Evolutionary conservation across 2,888 invertebrate genomes (phyloP).

Genomic region (Dusona sp.): DNA sequence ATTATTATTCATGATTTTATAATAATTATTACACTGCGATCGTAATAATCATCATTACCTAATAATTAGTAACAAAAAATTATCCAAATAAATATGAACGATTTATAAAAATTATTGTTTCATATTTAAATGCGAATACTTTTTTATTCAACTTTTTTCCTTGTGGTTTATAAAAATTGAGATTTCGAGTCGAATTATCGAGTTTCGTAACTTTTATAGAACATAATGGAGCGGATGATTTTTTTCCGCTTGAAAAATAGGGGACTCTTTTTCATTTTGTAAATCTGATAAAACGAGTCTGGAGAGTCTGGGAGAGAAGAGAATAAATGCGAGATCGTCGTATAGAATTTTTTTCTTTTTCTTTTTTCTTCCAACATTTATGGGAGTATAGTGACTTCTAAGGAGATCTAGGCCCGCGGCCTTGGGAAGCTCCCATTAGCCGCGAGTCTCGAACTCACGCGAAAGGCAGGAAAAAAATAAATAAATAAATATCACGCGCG

Average conservation of each 20-base stretch:
- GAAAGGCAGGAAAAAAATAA: slow-evolving; percentile 53
- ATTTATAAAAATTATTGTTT: too few relatives aligned
- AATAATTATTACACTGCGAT: background rate
- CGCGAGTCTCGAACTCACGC: slow-evolving; percentile 51
- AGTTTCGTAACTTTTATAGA: background rate
- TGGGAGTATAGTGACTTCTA: slow-evolving; percentile 69
- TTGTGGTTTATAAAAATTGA: too few relatives aligned
- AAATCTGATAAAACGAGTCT: background rate
- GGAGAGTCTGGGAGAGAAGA: slow-evolving; percentile 4
- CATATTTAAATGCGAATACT: too few relatives aligned
- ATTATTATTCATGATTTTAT: background rate
- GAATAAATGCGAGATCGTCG: slow-evolving; percentile 59
- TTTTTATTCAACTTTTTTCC: too few relatives aligned
- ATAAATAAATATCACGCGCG: slow-evolving; percentile 23
- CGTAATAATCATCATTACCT: background rate
- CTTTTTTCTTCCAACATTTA: slow-evolving; percentile 61
- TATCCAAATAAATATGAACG: background rate
- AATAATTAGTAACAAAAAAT: background rate
- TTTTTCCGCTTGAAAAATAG: background rate
- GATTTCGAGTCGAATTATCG: background rate
- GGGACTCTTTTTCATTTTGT: background rate
- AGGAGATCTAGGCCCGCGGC: slow-evolving; percentile 74
- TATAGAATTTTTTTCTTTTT: slow-evolving; percentile 67
- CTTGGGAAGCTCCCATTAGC: slow-evolving; percentile 69
- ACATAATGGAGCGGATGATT: background rate